Evolutionary conservation across 2,797 vertebrate species (phyloP), one percentile per base, ranked within the genome.

Genomic region (Sarcophilus harrisii): DNA sequence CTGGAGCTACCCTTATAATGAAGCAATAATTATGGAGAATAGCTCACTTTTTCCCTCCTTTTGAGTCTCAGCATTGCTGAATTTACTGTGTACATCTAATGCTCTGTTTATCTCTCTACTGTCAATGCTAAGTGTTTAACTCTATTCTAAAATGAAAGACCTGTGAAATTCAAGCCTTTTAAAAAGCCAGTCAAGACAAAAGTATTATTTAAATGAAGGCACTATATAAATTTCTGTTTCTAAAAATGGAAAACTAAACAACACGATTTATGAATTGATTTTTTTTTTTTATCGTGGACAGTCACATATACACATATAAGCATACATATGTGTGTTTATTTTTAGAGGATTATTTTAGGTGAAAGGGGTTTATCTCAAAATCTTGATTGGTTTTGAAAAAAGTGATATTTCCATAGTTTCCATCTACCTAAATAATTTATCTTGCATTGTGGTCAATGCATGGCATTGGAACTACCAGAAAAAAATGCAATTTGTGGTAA

Each of bases 11-110:
- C 87, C 49, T 52, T 5, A 52, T 21, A 96, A 91, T 4, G 58
- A 98, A 96, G 90, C 49, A 92, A 95, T 81, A 94, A 91, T 66
- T 92, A 0, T 91, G 58, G 87, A 97, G 90, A 98, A 91, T 66
- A 87, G 9, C 8, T 66, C 32, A 66, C 12, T 87, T 73, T n/a
- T 66, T 21, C 14, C 16, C n/a, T 73, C 32, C 5, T 38, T 73
- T 73, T 38, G n/a, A 73, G 38, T 38, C 5, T 73, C 27, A 10
- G 62, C 38, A 24, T 24, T 45, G 27, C 21, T 87, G 21, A n/a
- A 45, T 49, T 38, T 45, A 27, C 87, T 87, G 38, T 4, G 38
- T 24, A 0, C 0, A 8, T 18, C 21, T 87, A 21, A 87, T 49
- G 24, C 45, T 87, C 45, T 87, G 73, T 87, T 87, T 45, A 27